These are phyloP conservation scores for Ammospiza caudacuta DNA, from an alignment of 2,113 vertebrate genomes.

Conservation along the genomic window DNA sequence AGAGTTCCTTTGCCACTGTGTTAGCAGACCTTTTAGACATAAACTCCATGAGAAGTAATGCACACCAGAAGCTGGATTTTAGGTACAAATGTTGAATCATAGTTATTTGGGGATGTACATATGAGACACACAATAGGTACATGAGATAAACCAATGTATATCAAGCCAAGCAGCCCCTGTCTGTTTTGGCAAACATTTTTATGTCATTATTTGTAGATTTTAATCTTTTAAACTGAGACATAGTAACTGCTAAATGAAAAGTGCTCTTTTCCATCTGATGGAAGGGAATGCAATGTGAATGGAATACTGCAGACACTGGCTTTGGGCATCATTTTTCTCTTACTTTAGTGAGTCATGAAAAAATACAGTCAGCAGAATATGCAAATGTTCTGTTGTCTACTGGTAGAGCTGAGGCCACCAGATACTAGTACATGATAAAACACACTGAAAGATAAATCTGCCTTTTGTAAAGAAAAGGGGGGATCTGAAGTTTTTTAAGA, in stretches of 20 bases:
- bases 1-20: neutral
- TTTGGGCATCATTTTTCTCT: neutral
- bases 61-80: neutral
- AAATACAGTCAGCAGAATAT: neutral
- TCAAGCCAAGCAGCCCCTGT: neutral
- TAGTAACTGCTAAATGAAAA: neutral
- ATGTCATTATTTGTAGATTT: neutral
- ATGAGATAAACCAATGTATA: neutral
- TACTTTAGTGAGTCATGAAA: neutral
- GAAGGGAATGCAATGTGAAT: neutral
- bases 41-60: neutral
- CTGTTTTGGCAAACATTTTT: neutral
- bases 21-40: neutral
- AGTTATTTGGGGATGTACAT: neutral
- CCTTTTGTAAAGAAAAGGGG: neutral
- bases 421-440: neutral
- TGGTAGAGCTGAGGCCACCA: neutral
- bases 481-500: neutral
- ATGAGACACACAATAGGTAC: fast-evolving
- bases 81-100: neutral
- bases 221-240: neutral
- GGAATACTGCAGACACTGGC: neutral
- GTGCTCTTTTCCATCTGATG: neutral
- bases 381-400: neutral
- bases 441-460: neutral